Evolutionary conservation across 2,797 vertebrate genomes (phyloP).

Genomic region (Malurus leucopterus): DNA sequence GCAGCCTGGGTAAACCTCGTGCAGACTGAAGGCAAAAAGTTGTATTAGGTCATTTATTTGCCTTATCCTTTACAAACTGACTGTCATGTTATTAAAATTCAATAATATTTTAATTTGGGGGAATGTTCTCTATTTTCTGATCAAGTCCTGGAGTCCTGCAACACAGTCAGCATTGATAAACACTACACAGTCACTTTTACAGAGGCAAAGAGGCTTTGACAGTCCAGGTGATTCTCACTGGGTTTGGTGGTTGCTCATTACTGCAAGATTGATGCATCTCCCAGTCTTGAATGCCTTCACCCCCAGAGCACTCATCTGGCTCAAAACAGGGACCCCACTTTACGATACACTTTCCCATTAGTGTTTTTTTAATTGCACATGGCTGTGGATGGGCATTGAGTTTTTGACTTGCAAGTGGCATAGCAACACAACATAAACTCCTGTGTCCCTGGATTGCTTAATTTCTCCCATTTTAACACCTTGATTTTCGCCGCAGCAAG

Average conservation of each 20-base stretch:
- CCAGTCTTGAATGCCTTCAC: not conserved
- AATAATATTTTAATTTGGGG: fast-evolving
- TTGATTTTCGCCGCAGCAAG: not conserved
- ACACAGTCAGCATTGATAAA: not conserved
- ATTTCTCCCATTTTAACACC: not conserved
- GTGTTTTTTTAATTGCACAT: not conserved
- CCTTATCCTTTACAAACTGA: not conserved
- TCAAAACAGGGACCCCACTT: not conserved
- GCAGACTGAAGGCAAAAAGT: not conserved
- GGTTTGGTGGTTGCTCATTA: not conserved
- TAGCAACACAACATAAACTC: not conserved
- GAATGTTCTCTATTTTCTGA: not conserved
- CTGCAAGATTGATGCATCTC: not conserved
- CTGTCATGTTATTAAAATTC: not conserved
- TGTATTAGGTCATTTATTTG: not conserved
- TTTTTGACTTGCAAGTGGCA: not conserved
- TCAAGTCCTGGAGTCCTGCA: not conserved
- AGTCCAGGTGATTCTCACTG: too few species aligned
- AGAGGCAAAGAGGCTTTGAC: not conserved
- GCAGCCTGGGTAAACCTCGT: not conserved
- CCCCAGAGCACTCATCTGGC: not conserved
- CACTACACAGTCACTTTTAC: not conserved
- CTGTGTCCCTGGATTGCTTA: not conserved
- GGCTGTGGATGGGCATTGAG: not conserved
- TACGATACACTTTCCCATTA: not conserved